Conservation (phyloP, 2,113 vertebrate species). For the Dipodomys spectabilis region DNA sequence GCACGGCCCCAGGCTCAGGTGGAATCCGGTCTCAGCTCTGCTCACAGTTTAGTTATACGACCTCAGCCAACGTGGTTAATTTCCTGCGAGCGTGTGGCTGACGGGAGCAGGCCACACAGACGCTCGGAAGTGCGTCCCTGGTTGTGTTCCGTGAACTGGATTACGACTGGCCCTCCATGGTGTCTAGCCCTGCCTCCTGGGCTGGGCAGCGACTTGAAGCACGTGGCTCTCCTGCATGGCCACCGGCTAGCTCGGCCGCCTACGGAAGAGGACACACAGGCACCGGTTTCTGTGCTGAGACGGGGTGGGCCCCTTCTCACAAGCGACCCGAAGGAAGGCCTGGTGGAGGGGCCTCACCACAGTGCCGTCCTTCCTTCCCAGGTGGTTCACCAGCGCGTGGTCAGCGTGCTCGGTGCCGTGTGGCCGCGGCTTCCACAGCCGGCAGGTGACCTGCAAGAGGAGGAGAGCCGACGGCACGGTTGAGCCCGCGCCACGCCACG, state of each 20-base stretch:
- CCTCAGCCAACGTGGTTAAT: neutral
- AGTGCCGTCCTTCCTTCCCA: constrained; percentile 59
- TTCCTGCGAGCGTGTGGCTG: neutral
- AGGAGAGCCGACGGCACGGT: constrained; percentile 72
- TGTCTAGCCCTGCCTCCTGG: neutral
- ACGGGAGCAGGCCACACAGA: neutral
- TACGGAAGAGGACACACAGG: no score
- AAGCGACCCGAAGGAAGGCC: neutral
- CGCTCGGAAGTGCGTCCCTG: neutral
- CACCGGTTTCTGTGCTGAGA: no score
- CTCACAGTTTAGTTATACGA: no score
- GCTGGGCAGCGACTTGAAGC: no score
- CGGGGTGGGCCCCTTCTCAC: no score
- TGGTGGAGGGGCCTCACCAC: neutral
- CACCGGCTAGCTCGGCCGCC: no score
- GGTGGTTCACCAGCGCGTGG: constrained; percentile 89
- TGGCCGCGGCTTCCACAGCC: constrained; percentile 87
- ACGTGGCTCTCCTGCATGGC: no score
- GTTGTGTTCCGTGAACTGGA: neutral
- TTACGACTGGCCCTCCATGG: neutral
- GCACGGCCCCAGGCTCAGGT: neutral
- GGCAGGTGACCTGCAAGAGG: constrained; percentile 88
- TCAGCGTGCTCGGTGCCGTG: constrained; percentile 91
- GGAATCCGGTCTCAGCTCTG: neutral
- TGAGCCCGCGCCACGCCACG: constrained; percentile 45